Evolutionary conservation across 1,140 invertebrate species (phyloP).

Genomic region (Rhyacophila brunnea): DNA sequence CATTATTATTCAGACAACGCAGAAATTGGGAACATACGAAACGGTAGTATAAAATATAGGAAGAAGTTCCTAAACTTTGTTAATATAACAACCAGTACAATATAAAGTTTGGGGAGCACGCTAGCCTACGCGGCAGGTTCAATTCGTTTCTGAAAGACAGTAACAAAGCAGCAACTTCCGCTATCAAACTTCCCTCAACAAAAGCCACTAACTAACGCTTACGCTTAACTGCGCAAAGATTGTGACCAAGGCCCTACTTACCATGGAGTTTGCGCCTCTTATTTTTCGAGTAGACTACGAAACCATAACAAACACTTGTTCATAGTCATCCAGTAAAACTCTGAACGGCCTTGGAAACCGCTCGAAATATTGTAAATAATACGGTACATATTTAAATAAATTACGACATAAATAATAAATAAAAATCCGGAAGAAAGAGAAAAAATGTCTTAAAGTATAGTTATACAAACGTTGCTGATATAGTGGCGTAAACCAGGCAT

Average conservation of each 20-base stretch:
- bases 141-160: constrained; percentile 2
- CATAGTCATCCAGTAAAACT: too few species aligned
- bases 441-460: too few species aligned
- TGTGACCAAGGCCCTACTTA: neutral
- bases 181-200: neutral
- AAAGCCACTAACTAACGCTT: neutral
- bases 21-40: neutral
- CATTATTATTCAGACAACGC: neutral
- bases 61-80: neutral
- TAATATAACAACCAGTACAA: neutral
- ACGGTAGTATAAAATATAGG: constrained; percentile 1
- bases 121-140: neutral
- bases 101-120: constrained; percentile 1
- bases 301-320: too few species aligned
- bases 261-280: too few species aligned
- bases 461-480: too few species aligned
- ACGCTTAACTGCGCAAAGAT: neutral
- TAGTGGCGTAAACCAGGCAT: too few species aligned
- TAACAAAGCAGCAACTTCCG: constrained; percentile 1
- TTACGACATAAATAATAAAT: too few species aligned
- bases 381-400: too few species aligned
- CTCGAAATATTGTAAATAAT: too few species aligned
- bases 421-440: too few species aligned
- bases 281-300: too few species aligned
- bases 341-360: too few species aligned